Conservation (phyloP, 2,113 vertebrate genomes). For the Gallinago jamesoni region DNA sequence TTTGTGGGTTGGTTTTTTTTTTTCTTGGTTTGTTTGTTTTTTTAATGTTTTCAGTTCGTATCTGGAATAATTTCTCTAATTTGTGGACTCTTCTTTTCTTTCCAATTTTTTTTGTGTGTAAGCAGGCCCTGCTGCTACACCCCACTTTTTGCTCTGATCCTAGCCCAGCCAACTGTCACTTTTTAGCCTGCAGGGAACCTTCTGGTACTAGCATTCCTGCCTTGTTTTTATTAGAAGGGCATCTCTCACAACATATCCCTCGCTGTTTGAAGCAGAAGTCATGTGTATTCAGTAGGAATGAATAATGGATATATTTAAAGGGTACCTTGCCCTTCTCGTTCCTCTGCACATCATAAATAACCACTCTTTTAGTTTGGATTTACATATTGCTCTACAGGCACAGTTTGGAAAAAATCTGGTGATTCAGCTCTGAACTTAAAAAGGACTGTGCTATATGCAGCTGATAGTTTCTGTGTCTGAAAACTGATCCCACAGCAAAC, state of each 20-base stretch:
- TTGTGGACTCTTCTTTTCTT: not conserved
- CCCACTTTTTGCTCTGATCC: constrained; percentile 32
- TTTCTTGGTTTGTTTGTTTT: too few species aligned
- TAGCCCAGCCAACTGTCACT: constrained; percentile 55
- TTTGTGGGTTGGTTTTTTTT: too few species aligned
- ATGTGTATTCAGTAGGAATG: constrained; percentile 64
- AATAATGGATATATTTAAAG: constrained; percentile 70
- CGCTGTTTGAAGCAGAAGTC: constrained; percentile 56
- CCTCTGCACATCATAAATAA: constrained; percentile 57
- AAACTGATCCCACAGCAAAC: not conserved
- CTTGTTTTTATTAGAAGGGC: constrained; percentile 68
- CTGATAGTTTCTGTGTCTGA: not conserved
- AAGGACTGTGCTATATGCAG: not conserved
- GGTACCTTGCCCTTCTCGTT: constrained; percentile 51
- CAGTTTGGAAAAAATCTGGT: constrained; percentile 22
- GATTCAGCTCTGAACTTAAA: constrained; percentile 24
- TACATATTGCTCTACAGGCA: constrained; percentile 2
- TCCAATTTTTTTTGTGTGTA: not conserved
- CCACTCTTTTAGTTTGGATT: constrained; percentile 5
- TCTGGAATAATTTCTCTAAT: not conserved
- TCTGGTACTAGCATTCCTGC: constrained; percentile 65
- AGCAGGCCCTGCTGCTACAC: constrained; percentile 21
- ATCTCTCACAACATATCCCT: constrained; percentile 60
- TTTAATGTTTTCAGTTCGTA: not conserved
- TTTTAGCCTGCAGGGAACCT: constrained; percentile 68